These are phyloP conservation scores for Fragum whitleyi DNA, from an alignment of 2,888 invertebrate genomes.

Conservation along the genomic window DNA sequence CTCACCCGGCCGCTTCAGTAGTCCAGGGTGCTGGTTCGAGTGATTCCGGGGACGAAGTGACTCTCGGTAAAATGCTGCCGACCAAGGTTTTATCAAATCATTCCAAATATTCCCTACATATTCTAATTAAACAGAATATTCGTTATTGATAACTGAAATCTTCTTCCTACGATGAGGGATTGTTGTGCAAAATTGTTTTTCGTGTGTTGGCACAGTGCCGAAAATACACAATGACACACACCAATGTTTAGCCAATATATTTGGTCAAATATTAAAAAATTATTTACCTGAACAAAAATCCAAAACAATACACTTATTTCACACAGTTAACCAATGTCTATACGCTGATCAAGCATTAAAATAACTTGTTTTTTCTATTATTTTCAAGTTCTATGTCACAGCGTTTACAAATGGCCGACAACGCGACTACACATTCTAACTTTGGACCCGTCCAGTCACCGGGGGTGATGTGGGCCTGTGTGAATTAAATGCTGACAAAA, in stretches of 20 bases:
- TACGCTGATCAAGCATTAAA: not conserved
- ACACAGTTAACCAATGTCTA: not conserved
- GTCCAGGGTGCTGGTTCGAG: no score
- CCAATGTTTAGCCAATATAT: not conserved
- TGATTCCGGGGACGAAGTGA: no score
- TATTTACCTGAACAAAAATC: not conserved
- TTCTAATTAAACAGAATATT: not conserved
- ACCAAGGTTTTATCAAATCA: no score
- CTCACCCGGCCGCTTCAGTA: no score
- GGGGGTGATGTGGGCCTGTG: not conserved
- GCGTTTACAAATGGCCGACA: constrained; percentile 27
- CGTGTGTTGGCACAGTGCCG: not conserved
- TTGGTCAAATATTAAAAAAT: not conserved
- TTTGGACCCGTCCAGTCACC: constrained; percentile 4
- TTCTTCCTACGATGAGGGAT: not conserved
- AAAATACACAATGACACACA: not conserved
- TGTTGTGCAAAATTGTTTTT: not conserved
- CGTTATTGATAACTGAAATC: not conserved
- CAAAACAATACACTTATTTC: not conserved
- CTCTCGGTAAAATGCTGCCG: no score
- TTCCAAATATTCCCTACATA: no score
- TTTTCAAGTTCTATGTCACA: not conserved
- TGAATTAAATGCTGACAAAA: not conserved
- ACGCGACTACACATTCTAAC: not conserved
- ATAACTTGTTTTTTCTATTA: not conserved